Evolutionary conservation across 2,888 invertebrate genomes (phyloP), one percentile per base, ranked within the genome.

Genomic region (Bembecia ichneumoniformis): DNA sequence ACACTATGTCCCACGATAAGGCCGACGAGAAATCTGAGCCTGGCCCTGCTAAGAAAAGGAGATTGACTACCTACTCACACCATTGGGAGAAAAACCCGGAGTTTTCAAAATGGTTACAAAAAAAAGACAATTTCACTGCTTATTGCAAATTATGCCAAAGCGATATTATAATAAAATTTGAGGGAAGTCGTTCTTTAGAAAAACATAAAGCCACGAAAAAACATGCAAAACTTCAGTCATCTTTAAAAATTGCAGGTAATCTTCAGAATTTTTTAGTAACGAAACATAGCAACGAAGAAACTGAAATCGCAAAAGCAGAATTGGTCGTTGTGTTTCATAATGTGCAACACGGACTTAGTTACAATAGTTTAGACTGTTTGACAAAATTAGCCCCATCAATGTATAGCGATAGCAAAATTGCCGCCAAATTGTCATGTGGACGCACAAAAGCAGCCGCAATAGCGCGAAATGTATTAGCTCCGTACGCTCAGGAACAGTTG

Each of bases 91-190:
- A 45, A 16, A 14, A 16, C 17, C 45, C 45, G 15, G 45, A 45
- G n/a, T 45, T 16, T 46, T 46, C 46, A 17, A 46, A 46, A 46
- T 46, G 46, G 46, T 17, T 46, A 46, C 46, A 46, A 46, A 46
- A 46, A 45, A 46, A 46, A 46, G 46, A 46, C 20, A 17, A 46
- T 20, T 46, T 17, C 20, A 16, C 46, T n/a, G 46, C 46, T 46
- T 17, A 15, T 17, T 46, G 46, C 46, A 46, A 46, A 46, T 46
- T 46, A 11, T 46, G 46, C 20, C 46, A 46, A 46, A 46, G 16
- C 20, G 46, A 46, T 17, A 46, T 46, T 46, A 46, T 17, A 46
- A 46, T 46, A 15, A 46, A 46, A 17, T 46, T 17, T 17, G 46
- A 46, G 20, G 46, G 20, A 46, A 46, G 46, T 45, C 45, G 45